phyloP scores from a whole-genome alignment of 2,888 invertebrate species.

The Watsonalla binaria region DNA sequence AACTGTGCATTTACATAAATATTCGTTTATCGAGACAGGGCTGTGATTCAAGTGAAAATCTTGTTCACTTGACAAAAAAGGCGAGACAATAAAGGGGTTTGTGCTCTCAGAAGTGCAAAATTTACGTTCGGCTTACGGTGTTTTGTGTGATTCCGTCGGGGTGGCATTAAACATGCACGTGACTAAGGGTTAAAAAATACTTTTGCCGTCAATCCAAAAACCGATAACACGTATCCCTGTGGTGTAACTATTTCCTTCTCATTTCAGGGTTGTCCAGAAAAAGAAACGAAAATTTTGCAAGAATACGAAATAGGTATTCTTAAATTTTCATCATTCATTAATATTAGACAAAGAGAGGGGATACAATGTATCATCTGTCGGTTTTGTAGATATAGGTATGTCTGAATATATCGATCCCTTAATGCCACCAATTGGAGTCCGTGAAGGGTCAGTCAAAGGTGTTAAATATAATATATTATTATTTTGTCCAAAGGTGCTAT shows the following conservation, averaged over 20 bases:
- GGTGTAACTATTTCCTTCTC: neutral
- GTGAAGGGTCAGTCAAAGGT: no score
- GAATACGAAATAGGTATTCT: no score
- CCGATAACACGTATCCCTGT: neutral
- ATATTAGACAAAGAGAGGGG: no score
- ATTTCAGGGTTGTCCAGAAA: neutral
- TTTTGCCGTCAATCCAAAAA: neutral
- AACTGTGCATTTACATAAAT: conserved; percentile 61
- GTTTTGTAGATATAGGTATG: no score
- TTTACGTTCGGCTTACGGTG: neutral
- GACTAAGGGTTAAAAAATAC: neutral
- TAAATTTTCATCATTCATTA: no score
- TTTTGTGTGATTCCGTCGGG: neutral
- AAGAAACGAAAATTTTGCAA: neutral
- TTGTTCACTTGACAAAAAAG: conserved; percentile 37
- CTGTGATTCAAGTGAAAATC: conserved; percentile 52
- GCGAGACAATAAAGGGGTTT: conserved; percentile 36
- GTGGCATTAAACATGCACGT: neutral
- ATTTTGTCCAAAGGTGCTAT: no score
- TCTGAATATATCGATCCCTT: no score
- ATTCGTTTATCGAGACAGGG: conserved; percentile 61
- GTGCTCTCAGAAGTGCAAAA: conserved; percentile 11
- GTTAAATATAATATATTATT: no score
- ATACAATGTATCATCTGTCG: no score
- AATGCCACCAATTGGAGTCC: no score